A percentile compares a stretch with the other conserved stretches of the same genome.
These are phyloP conservation scores for Tuberolachnus salignus DNA, from an alignment of 2,888 invertebrate genomes.

Conservation along the genomic window DNA sequence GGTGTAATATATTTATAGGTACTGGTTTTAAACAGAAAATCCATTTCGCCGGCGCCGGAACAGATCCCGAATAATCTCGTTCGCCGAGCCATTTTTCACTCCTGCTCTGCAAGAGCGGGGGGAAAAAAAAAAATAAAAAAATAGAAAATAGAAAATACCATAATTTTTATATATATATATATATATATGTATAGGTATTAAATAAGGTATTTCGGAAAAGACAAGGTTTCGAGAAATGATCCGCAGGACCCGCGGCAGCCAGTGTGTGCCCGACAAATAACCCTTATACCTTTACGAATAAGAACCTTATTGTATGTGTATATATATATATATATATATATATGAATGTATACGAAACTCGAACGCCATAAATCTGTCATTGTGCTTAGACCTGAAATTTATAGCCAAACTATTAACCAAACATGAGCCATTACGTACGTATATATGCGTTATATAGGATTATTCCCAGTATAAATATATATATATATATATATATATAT, in stretches of 20 bases:
- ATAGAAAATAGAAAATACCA: no score
- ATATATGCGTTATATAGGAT: background rate
- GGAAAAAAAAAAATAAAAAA: no score
- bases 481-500: background rate
- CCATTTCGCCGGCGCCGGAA: background rate
- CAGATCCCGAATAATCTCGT: no score
- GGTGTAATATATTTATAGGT: background rate
- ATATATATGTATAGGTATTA: no score
- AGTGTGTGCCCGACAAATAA: conserved; percentile 15
- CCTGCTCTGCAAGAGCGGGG: no score
- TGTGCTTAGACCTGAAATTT: conserved; percentile 38
- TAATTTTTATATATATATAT: no score
- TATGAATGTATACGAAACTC: conserved; percentile 26
- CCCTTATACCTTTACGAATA: background rate
- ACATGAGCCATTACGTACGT: conserved; percentile 13
- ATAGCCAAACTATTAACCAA: conserved; percentile 41
- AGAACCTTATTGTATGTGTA: background rate
- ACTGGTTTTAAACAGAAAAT: background rate
- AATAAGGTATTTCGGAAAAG: background rate
- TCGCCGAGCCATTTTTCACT: no score
- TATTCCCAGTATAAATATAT: background rate
- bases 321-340: no score
- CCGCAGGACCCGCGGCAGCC: background rate
- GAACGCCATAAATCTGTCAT: conserved; percentile 51
- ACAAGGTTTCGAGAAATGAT: background rate